Conservation (phyloP, 2,888 invertebrate species). For the Parelbella ahira region DNA sequence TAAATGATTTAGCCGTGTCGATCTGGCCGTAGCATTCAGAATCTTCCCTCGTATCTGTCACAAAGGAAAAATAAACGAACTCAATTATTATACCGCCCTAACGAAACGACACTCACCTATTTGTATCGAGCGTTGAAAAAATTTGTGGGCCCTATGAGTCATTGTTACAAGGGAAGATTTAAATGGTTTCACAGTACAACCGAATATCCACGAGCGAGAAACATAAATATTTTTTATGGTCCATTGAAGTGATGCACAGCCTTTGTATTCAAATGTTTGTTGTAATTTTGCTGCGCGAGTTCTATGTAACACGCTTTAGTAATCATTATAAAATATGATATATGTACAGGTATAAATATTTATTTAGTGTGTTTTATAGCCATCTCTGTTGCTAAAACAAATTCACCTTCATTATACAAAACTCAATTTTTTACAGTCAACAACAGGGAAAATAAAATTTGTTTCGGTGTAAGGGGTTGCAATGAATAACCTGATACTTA, state of each 20-base stretch:
- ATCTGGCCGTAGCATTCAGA: slow-evolving; percentile 86
- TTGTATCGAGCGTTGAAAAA: slow-evolving; percentile 38
- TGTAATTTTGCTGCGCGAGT: slow-evolving; percentile 60
- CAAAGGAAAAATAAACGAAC: slow-evolving; percentile 14
- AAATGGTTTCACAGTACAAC: slow-evolving; percentile 63
- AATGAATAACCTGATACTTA: no score
- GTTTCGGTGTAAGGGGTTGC: no score
- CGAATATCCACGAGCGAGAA: slow-evolving; percentile 65
- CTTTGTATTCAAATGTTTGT: slow-evolving; percentile 77
- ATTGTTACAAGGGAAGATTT: slow-evolving; percentile 61
- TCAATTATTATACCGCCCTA: slow-evolving; percentile 3
- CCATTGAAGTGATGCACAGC: slow-evolving; percentile 79
- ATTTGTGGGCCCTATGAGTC: slow-evolving; percentile 44
- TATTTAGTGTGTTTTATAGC: no score
- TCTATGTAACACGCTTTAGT: slow-evolving; percentile 48
- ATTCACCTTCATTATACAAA: no score
- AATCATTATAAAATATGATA: slow-evolving; percentile 47
- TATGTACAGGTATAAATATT: slow-evolving; percentile 19
- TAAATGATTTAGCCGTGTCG: slow-evolving; percentile 87
- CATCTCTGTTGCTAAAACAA: no score
- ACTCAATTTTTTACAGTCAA: no score
- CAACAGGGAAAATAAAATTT: no score
- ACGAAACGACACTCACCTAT: slow-evolving; percentile 29
- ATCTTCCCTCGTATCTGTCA: slow-evolving; percentile 87
- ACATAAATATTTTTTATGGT: slow-evolving; percentile 79